Conservation (phyloP, 2,113 vertebrate genomes). For the Tachysurus fulvidraco region DNA sequence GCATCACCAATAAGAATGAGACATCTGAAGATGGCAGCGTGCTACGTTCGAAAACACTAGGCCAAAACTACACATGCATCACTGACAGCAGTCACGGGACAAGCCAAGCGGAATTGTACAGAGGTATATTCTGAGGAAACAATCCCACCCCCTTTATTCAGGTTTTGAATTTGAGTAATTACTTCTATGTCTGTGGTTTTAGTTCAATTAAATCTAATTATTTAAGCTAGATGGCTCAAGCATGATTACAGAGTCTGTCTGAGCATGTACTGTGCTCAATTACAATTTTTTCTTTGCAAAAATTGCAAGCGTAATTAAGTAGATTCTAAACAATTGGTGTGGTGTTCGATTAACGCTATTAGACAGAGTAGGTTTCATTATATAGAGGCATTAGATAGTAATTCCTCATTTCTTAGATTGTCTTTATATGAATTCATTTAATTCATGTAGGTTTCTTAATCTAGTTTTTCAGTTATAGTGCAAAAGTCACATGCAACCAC, state of each 20-base stretch:
- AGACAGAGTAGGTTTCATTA: neutral
- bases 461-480: neutral
- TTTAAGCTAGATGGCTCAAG: neutral
- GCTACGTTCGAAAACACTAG: slow-evolving; percentile 4
- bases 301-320: neutral
- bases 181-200: neutral
- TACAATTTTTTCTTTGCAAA: neutral
- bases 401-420: neutral
- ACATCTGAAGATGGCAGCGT: slow-evolving; percentile 40
- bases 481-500: neutral
- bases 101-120: neutral
- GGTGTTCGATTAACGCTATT: neutral
- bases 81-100: slow-evolving; percentile 47
- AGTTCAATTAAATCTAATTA: neutral
- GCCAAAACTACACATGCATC: slow-evolving; percentile 54
- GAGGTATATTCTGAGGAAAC: neutral
- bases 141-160: too few relatives aligned
- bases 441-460: neutral
- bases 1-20: slow-evolving; percentile 1
- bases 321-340: neutral
- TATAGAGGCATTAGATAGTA: neutral
- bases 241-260: neutral
- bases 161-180: neutral
- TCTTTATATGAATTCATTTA: too few relatives aligned
- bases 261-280: neutral